Evolutionary conservation across 1,140 invertebrate genomes (phyloP), one percentile per base, ranked within the genome.

Genomic region (Tetranychus urticae): DNA sequence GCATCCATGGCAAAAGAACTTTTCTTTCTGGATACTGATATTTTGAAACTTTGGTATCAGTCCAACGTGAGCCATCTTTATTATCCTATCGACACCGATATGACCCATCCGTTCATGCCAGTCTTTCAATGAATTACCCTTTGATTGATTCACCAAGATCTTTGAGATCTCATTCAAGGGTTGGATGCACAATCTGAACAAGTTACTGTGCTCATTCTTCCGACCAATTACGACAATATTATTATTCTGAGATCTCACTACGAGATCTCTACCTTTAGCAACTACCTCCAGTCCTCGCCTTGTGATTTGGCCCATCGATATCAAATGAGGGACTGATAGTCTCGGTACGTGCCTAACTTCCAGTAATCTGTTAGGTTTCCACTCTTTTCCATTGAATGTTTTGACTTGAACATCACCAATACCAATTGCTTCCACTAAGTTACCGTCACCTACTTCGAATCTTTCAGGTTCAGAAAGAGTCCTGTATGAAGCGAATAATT

Each of bases 91-190:
- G 14, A 58, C 35, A 46, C 37, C 12, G 57, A 58, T 35, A 46
- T 58, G 57, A 42, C 57, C 57, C 12, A 58, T n/a, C n/a, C 42
- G 12, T 33, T 58, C 57, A 58, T 58, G 57, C 57, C 57, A 58
- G 42, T 13, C 23, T 46, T 8, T 37, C 13, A 58, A 14, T 10
- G 14, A 12, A 14, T 48, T 52, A 4, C 14, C 23, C 54, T 56
- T 56, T 56, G 5, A 36, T 33, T 31, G 33, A 3, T 3, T 56
- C 13, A 13, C 1, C 3, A n/a, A n/a, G 12, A 36, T 33, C 35
- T 4, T 3, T 56, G 2, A 2, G 31, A 33, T 12, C 31, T 13
- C 35, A 56, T 47, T 8, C 46, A 47, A 8, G 7, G 13, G 3
- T 12, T n/a, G 13, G 13, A n/a, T 14, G 46, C 46, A 14, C 46